These are phyloP conservation scores for Echeneis naucrates DNA, from an alignment of 2,797 vertebrate species.

Conservation along the genomic window DNA sequence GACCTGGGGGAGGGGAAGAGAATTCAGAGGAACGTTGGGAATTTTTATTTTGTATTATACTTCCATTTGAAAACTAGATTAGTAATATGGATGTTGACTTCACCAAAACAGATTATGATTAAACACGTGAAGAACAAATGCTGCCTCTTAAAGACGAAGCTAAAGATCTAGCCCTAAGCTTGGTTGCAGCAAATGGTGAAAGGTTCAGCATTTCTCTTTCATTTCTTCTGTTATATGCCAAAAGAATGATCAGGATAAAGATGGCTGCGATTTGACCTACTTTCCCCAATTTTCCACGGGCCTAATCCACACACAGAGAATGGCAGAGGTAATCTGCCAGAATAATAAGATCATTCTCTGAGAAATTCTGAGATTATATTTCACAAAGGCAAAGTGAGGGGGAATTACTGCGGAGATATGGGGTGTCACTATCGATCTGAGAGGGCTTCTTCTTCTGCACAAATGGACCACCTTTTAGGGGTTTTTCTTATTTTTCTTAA, in stretches of 20 bases:
- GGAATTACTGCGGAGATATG: constrained; percentile 35
- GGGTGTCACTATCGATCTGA: constrained; percentile 40
- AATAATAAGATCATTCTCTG: constrained; percentile 55
- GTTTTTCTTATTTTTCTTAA: background rate
- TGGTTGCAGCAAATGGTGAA: too few species aligned
- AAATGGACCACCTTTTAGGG: background rate
- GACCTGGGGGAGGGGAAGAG: constrained; percentile 83
- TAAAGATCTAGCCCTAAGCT: constrained; percentile 5
- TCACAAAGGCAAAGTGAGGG: constrained; percentile 50
- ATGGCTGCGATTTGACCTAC: constrained; percentile 42
- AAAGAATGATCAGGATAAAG: constrained; percentile 15
- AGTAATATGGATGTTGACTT: constrained; percentile 6
- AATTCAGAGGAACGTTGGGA: constrained; percentile 19
- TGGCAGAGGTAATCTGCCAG: constrained; percentile 54
- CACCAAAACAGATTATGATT: background rate
- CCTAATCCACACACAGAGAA: constrained; percentile 52
- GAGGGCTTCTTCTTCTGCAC: background rate
- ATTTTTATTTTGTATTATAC: too few species aligned
- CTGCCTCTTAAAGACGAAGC: background rate
- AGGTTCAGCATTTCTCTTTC: background rate
- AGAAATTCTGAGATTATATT: constrained; percentile 53
- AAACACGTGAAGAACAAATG: background rate
- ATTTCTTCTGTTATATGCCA: constrained; percentile 9
- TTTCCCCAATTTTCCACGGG: constrained; percentile 52
- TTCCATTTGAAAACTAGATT: background rate